A percentile compares a stretch with the other conserved stretches of the same genome.
Evolutionary conservation across 2,797 vertebrate genomes (phyloP).

Genomic region (Muraenolepis orangiensis): DNA sequence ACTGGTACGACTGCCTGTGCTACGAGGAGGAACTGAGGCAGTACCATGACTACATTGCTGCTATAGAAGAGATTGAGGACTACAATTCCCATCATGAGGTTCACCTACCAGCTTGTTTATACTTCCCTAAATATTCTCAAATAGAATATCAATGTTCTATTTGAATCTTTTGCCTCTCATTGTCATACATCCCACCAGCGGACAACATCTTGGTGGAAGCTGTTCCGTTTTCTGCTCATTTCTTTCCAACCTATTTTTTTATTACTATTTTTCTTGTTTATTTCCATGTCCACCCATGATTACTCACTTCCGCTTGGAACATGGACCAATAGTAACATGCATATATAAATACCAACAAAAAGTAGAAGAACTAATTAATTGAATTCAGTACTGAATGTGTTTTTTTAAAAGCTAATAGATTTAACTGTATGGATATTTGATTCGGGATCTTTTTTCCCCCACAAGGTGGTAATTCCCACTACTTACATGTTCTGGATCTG

Average conservation of each 20-base stretch:
- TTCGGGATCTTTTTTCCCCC: neutral
- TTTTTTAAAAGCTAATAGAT: neutral
- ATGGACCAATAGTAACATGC: neutral
- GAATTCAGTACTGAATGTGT: neutral
- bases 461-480: neutral
- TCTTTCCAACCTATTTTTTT: constrained; percentile 12
- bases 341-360: neutral
- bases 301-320: neutral
- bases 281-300: neutral
- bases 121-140: neutral
- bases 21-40: constrained; percentile 74
- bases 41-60: constrained; percentile 66
- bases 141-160: neutral
- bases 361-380: neutral
- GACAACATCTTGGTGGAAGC: neutral
- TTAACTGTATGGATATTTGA: neutral
- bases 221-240: neutral
- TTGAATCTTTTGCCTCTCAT: neutral
- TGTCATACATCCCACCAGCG: neutral
- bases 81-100: constrained; percentile 46
- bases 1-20: constrained; percentile 77
- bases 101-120: neutral
- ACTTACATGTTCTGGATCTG: neutral
- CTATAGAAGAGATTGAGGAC: constrained; percentile 63
- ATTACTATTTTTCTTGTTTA: constrained; percentile 16